Conservation (phyloP, 2,797 vertebrate species). For the Pitangus sulphuratus region DNA sequence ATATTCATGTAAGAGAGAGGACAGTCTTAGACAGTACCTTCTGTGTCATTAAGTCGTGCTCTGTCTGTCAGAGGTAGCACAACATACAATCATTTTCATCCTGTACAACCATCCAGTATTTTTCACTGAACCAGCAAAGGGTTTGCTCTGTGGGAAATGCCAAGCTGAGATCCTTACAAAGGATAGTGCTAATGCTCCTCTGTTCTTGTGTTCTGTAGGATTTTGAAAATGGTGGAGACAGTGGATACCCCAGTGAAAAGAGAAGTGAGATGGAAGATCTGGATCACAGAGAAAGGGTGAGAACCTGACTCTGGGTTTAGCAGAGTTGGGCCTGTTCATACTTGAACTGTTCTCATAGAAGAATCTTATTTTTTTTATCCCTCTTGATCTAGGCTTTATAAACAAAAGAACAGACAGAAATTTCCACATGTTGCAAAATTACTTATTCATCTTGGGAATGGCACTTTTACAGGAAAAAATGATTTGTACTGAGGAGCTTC, state of each 20-base stretch:
- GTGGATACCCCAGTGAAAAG: slow-evolving; percentile 94
- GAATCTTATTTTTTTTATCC: neutral
- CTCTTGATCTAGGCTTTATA: neutral
- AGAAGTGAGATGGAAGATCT: slow-evolving; percentile 88
- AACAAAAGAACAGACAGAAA: neutral
- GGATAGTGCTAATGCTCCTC: neutral
- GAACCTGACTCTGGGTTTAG: neutral
- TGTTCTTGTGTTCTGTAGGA: slow-evolving; percentile 76
- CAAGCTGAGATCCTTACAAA: neutral
- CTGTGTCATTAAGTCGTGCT: neutral
- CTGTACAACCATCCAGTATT: neutral
- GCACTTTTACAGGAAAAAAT: neutral
- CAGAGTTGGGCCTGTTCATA: neutral
- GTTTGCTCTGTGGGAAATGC: neutral
- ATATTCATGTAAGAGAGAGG: neutral
- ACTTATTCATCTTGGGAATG: neutral
- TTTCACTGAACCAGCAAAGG: neutral
- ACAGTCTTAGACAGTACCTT: neutral
- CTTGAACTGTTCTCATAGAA: neutral
- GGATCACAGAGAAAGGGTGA: slow-evolving; percentile 87
- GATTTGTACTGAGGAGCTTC: neutral
- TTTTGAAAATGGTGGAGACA: slow-evolving; percentile 91
- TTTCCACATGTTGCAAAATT: neutral
- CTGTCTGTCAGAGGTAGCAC: neutral
- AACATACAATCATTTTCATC: neutral